Base-by-base conservation (phyloP, 1,140 invertebrate genomes). In the Hycleus cichorii region DNA sequence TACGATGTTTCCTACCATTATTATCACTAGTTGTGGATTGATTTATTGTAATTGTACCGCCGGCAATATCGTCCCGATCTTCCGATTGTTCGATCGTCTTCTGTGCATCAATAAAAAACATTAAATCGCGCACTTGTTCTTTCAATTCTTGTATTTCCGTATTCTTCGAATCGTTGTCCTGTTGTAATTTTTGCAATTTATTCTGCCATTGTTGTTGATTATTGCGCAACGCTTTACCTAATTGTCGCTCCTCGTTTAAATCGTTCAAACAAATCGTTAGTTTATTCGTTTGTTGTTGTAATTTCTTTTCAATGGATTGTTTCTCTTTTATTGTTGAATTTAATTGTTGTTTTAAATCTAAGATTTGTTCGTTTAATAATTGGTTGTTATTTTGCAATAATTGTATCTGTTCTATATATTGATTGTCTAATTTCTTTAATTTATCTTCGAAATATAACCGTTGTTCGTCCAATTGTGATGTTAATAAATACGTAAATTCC, bases 401-500 rank as follows among this genome's bases (percentile, higher is more conserved):
- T 26, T 72, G 67, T 57, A 72, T 74, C 57, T 81, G 78, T 3
- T 68, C 60, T 0, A 56, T 59, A n/a, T 73, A 67, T 44, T 72
- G 69, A 40, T 69, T 70, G 59, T 42, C 40, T n/a, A 42, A 11
- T 65, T 82, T 75, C 47, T 76, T 75, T 27, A 97, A 78, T 64
- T 83, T 85, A 49, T 94, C 89, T 75, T 98, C 95, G 76, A 93
- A 98, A 76, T 91, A 96, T 45, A 86, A 81, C 8, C 96, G 78
- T 73, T 99, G 97, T 10, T 90, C 88, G 73, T 98, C 95, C 11
- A 99, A 78, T 74, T 99, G 97, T 47, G 90, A 93, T 6, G 95
- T 97, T n/a, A 99, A 76, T 47, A 98, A 79, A 78, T 97, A 97
- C 0, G 95, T 96, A 68, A 97, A 98, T 79, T 98, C 95, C 54